Conservation (phyloP, 1,140 invertebrate genomes). For the Drosophila auraria region DNA sequence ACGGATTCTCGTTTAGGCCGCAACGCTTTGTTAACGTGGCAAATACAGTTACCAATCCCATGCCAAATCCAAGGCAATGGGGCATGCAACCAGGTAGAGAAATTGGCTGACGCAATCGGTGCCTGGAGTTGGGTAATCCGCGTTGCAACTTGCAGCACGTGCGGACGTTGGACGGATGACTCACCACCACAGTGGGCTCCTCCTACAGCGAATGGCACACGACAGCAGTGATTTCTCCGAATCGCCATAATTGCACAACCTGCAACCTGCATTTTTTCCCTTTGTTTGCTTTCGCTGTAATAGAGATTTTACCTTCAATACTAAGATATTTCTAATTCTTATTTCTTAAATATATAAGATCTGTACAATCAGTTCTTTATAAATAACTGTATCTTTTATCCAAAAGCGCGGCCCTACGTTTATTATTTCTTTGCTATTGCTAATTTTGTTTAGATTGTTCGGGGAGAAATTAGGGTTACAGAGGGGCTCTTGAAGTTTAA, state of each 20-base stretch:
- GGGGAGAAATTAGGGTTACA: too few species aligned
- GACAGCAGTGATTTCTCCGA: background rate
- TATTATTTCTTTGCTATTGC: too few species aligned
- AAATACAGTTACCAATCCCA: constrained; percentile 8
- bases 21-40: constrained; percentile 63
- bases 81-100: constrained; percentile 64
- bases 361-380: too few species aligned
- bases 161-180: background rate
- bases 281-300: constrained; percentile 4
- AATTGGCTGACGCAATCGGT: constrained; percentile 74
- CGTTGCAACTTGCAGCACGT: constrained; percentile 51
- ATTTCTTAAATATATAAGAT: background rate
- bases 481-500: too few species aligned
- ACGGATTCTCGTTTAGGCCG: constrained; percentile 34
- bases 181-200: constrained; percentile 13
- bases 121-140: constrained; percentile 41
- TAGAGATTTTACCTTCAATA: background rate
- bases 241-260: too few species aligned
- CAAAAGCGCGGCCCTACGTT: background rate
- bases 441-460: too few species aligned
- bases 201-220: too few species aligned
- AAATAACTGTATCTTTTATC: background rate
- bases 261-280: background rate
- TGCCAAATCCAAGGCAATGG: constrained; percentile 15
- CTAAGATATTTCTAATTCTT: background rate